phyloP scores from a whole-genome alignment of 2,888 invertebrate genomes.

The Aleiodes alternator region DNA sequence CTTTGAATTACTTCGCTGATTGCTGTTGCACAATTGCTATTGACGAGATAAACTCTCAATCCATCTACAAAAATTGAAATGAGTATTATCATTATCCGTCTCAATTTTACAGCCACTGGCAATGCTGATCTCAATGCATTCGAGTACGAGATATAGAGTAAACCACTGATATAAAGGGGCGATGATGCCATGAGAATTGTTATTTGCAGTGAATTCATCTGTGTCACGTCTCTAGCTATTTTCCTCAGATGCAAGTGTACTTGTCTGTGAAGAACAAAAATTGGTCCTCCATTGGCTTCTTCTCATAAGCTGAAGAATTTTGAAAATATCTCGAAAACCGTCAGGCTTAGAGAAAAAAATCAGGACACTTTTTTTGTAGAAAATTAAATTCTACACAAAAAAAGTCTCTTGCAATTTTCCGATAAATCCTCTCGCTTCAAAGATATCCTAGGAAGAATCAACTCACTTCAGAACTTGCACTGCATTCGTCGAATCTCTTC shows the following conservation, averaged over 20 bases:
- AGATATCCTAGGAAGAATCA: too few relatives aligned
- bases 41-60: conserved; percentile 23
- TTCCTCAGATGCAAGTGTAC: conserved; percentile 47
- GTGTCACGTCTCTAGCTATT: conserved; percentile 32
- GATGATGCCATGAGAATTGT: conserved; percentile 43
- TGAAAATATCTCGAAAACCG: too few relatives aligned
- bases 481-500: too few relatives aligned
- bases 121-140: not conserved
- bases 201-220: conserved; percentile 35
- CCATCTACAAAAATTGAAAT: not conserved
- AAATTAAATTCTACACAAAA: too few relatives aligned
- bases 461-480: too few relatives aligned
- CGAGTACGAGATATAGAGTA: conserved; percentile 34
- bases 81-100: too few relatives aligned
- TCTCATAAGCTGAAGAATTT: too few relatives aligned
- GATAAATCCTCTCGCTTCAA: too few relatives aligned
- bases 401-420: too few relatives aligned
- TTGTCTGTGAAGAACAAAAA: conserved; percentile 33
- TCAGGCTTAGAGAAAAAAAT: too few relatives aligned
- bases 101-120: too few relatives aligned
- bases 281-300: not conserved
- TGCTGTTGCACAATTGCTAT: conserved; percentile 33
- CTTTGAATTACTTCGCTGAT: conserved; percentile 38
- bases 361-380: too few relatives aligned
- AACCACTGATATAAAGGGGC: conserved; percentile 42